phyloP scores from a whole-genome alignment of 2,888 invertebrate genomes.

The Callyntrura sp. region DNA sequence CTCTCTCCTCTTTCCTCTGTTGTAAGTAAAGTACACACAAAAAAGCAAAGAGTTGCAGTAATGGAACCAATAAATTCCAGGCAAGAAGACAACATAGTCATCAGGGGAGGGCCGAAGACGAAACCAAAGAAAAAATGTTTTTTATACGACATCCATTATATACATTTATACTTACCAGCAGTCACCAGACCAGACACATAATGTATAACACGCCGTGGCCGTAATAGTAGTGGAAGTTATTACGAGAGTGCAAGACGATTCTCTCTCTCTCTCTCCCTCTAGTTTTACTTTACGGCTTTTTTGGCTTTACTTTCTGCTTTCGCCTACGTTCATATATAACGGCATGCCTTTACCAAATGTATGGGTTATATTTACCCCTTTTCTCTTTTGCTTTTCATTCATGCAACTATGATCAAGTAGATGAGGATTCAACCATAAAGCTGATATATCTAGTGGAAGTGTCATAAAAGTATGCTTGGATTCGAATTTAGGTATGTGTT shows the following conservation, averaged over 20 bases:
- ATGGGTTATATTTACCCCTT: conserved; percentile 49
- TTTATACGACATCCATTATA: conserved; percentile 58
- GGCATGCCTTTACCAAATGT: conserved; percentile 28
- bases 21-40: conserved; percentile 40
- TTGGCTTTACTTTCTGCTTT: conserved; percentile 45
- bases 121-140: conserved; percentile 74
- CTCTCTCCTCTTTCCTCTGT: neutral
- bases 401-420: conserved; percentile 30
- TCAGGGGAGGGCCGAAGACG: conserved; percentile 80
- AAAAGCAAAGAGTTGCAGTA: conserved; percentile 58
- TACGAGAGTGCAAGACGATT: conserved; percentile 25
- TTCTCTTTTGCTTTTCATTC: conserved; percentile 44
- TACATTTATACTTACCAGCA: conserved; percentile 63
- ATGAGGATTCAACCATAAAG: conserved; percentile 68
- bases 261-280: conserved; percentile 31
- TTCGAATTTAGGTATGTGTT: conserved; percentile 56
- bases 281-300: conserved; percentile 37
- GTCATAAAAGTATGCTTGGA: conserved; percentile 75
- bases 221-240: conserved; percentile 32
- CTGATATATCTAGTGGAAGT: conserved; percentile 78
- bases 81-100: conserved; percentile 81
- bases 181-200: conserved; percentile 62
- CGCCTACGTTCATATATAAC: conserved; percentile 5
- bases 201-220: conserved; percentile 13
- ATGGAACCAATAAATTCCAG: conserved; percentile 83